These are phyloP conservation scores for Psilopsiagon aurifrons DNA, from an alignment of 2,113 vertebrate species.

Conservation along the genomic window DNA sequence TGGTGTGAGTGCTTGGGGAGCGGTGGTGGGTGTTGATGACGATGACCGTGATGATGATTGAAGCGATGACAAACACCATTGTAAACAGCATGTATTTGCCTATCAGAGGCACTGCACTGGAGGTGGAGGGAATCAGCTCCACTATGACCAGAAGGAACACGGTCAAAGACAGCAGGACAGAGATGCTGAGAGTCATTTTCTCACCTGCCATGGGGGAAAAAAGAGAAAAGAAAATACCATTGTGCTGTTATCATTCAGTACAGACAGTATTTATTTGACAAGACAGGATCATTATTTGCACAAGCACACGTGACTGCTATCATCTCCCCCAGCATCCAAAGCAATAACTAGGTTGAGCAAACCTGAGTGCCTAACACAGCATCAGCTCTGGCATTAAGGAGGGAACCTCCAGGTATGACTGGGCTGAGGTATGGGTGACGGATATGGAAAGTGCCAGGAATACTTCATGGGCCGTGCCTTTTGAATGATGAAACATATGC, in stretches of 20 bases:
- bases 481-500: not conserved
- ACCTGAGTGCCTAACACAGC: not conserved
- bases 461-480: not conserved
- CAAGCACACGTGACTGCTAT: not conserved
- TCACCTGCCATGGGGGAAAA: constrained; percentile 80
- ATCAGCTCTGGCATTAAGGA: not conserved
- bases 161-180: constrained; percentile 92
- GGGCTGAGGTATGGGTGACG: not conserved
- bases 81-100: constrained; percentile 99
- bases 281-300: not conserved
- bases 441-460: not conserved
- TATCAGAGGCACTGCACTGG: constrained; percentile 93
- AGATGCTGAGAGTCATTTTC: constrained; percentile 99
- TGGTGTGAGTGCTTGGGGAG: constrained; percentile 94
- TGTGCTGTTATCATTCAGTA: not conserved
- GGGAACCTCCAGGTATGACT: not conserved
- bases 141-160: constrained; percentile 98
- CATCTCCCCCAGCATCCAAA: not conserved
- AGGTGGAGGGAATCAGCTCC: constrained; percentile 97
- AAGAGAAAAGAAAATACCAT: not conserved
- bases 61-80: constrained; percentile 97
- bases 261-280: not conserved
- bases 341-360: not conserved
- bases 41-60: constrained; percentile 96
- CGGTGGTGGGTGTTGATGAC: constrained; percentile 98